Base-by-base conservation (phyloP, 1,140 invertebrate genomes). In the Cheumatopsyche charites region DNA sequence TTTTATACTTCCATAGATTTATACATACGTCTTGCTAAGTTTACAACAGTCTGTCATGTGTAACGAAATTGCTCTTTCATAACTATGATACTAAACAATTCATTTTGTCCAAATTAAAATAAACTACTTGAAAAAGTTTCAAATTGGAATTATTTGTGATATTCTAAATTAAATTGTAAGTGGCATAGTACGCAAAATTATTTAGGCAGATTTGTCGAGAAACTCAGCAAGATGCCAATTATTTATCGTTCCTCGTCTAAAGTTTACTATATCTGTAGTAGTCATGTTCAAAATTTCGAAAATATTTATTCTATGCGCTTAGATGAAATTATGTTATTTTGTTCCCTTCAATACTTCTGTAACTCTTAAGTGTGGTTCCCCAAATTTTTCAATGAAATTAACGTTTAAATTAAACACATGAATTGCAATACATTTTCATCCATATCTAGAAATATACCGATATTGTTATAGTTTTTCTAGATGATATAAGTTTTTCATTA, bases 81-180 rank as follows among this genome's bases (percentile, higher is more conserved):
- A n/a, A n/a, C n/a, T n/a, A n/a, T n/a, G n/a, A n/a, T n/a, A n/a
- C n/a, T n/a, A n/a, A n/a, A 52, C 47, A 52, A 17, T 4, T 36
- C 29, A 52, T 12, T n/a, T 45, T 45, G 43, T 15, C 43, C 11
- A 15, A 4, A 45, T n/a, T n/a, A n/a, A n/a, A n/a, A n/a, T n/a
- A n/a, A n/a, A n/a, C n/a, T n/a, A n/a, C n/a, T n/a, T n/a, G n/a
- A n/a, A n/a, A n/a, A n/a, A n/a, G n/a, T n/a, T n/a, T n/a, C n/a
- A n/a, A n/a, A n/a, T n/a, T n/a, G n/a, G 23, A 45, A 63, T 45
- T 41, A 41, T 63, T 26, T 26, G 9, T 15, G 17, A 68, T 52
- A 68, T 68, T 68, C 66, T 68, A 68, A 68, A 68, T 68, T 68
- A 68, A 49, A 36, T 6, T 17, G 4, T 68, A 68, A 68, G 66